Percentiles rank a stretch among this genome's conserved stretches.
Evolutionary conservation across 2,113 vertebrate genomes (phyloP).

Genomic region (Brachyhypopomus occidentalis): DNA sequence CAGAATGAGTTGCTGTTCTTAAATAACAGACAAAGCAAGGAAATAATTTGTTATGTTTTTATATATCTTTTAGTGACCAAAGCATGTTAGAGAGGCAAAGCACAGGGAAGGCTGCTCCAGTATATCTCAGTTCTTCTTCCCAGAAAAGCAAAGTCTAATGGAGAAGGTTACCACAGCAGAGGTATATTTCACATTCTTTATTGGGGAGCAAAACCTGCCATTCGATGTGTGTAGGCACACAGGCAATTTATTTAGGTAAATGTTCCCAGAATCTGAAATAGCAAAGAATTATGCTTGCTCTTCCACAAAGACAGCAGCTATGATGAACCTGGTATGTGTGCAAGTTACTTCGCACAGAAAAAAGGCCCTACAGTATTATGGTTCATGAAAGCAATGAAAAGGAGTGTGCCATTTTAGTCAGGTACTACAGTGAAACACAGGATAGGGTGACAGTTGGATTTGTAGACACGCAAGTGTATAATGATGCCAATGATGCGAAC

Average conservation of each 20-base stretch:
- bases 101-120: too few relatives aligned
- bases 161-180: too few relatives aligned
- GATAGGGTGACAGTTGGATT: slow-evolving; percentile 52
- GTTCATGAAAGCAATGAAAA: slow-evolving; percentile 40
- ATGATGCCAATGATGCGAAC: slow-evolving; percentile 50
- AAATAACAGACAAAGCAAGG: too few relatives aligned
- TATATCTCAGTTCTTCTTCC: too few relatives aligned
- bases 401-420: slow-evolving; percentile 40
- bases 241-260: slow-evolving; percentile 51
- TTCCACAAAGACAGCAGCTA: slow-evolving; percentile 34
- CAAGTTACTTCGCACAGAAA: slow-evolving; percentile 44
- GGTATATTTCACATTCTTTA: too few relatives aligned
- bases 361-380: slow-evolving; percentile 49
- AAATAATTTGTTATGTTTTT: background rate
- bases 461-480: slow-evolving; percentile 50
- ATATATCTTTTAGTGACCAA: background rate
- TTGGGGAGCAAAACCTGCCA: too few relatives aligned
- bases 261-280: slow-evolving; percentile 53
- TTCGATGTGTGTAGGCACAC: slow-evolving; percentile 29
- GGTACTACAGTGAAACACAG: slow-evolving; percentile 32
- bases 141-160: too few relatives aligned
- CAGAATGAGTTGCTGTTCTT: too few relatives aligned
- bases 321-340: slow-evolving; percentile 37
- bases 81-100: too few relatives aligned
- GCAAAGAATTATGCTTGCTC: slow-evolving; percentile 37